Conservation (phyloP, 2,113 vertebrate species). For the Nerophis ophidion region DNA sequence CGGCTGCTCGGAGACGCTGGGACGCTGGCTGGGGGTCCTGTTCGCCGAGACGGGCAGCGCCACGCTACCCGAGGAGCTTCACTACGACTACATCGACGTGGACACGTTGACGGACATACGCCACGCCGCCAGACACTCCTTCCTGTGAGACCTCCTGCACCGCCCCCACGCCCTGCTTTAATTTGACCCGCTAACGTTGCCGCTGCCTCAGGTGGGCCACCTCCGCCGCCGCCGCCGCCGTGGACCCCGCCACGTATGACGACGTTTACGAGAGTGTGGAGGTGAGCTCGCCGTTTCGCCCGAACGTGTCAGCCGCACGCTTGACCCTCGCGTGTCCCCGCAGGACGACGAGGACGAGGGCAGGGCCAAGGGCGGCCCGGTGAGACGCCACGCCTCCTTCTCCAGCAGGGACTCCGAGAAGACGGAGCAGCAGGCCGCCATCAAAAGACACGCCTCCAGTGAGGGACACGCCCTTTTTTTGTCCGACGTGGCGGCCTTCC, state of each 20-base stretch:
- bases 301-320: not conserved
- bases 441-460: slow-evolving; percentile 92
- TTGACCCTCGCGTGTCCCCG: not conserved
- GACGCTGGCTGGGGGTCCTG: slow-evolving; percentile 92
- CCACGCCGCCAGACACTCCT: slow-evolving; percentile 89
- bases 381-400: slow-evolving; percentile 87
- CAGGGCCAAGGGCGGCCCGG: slow-evolving; percentile 56
- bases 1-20: slow-evolving; percentile 87
- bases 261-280: slow-evolving; percentile 90
- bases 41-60: slow-evolving; percentile 84
- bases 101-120: slow-evolving; percentile 91
- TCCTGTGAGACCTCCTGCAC: slow-evolving; percentile 78
- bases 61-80: slow-evolving; percentile 84
- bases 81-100: slow-evolving; percentile 96
- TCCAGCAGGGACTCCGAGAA: slow-evolving; percentile 85
- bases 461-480: slow-evolving; percentile 50
- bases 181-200: slow-evolving; percentile 2
- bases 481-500: too few species aligned
- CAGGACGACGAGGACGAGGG: slow-evolving; percentile 62
- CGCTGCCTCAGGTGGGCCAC: slow-evolving; percentile 79
- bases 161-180: too few species aligned
- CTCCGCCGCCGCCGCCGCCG: slow-evolving; percentile 52
- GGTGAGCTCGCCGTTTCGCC: slow-evolving; percentile 62
- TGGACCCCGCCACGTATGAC: slow-evolving; percentile 78
- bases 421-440: slow-evolving; percentile 77